phyloP scores from a whole-genome alignment of 2,797 vertebrate genomes.

The Gymnocypris eckloni region DNA sequence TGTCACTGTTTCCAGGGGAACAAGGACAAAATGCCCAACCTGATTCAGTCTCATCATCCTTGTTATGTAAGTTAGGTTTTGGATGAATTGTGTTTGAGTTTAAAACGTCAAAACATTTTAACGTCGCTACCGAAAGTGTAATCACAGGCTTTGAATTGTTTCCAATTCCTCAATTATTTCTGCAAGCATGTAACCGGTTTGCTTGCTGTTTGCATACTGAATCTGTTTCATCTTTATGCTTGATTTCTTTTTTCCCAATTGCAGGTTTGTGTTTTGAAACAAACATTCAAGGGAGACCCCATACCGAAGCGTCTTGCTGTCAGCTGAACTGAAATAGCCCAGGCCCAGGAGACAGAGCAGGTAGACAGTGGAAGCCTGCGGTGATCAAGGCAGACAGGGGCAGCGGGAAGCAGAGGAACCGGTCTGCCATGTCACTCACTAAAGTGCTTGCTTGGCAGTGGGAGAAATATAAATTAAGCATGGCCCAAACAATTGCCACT shows the following conservation, averaged over 20 bases:
- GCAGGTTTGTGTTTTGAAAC: slow-evolving; percentile 7
- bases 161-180: background rate
- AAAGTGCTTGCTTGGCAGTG: slow-evolving; percentile 38
- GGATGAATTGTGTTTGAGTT: slow-evolving; percentile 27
- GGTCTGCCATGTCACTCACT: slow-evolving; percentile 43
- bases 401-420: slow-evolving; percentile 38
- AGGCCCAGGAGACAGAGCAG: slow-evolving; percentile 39
- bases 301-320: slow-evolving; percentile 25
- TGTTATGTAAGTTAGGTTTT: slow-evolving; percentile 62
- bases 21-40: slow-evolving; percentile 62
- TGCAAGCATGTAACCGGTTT: background rate
- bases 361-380: slow-evolving; percentile 48
- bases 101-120: background rate
- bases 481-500: slow-evolving; percentile 19
- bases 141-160: background rate
- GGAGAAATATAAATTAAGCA: slow-evolving; percentile 45
- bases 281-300: slow-evolving; percentile 32
- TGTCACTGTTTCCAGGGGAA: slow-evolving; percentile 73
- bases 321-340: slow-evolving; percentile 49
- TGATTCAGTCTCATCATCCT: slow-evolving; percentile 57
- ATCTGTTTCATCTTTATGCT: background rate
- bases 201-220: background rate
- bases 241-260: slow-evolving; percentile 8
- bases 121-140: background rate
- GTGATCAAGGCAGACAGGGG: slow-evolving; percentile 53